These are phyloP conservation scores for Spisula solida DNA, from an alignment of 2,888 invertebrate genomes.

Conservation along the genomic window DNA sequence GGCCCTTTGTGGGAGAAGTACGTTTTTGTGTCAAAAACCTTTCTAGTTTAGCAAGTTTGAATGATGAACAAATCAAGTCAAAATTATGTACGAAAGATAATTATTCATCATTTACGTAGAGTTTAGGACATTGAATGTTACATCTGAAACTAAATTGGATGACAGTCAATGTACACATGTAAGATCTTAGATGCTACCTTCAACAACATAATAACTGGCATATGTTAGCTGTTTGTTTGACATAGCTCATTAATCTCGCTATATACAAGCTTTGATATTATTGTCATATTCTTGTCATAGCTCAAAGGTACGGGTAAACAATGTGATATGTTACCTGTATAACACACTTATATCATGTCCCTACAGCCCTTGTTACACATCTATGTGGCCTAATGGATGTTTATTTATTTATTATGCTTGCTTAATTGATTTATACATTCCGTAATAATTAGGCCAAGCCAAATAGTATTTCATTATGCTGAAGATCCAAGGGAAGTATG, in stretches of 20 bases:
- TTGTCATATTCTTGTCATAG: conserved; percentile 7
- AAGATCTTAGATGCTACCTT: not conserved
- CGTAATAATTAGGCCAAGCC: not conserved
- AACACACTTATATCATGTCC: not conserved
- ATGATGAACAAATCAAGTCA: no score
- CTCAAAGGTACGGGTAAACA: not conserved
- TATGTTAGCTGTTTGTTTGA: not conserved
- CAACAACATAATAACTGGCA: not conserved
- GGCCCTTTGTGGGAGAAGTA: no score
- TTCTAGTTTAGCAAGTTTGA: no score
- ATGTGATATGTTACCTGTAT: not conserved
- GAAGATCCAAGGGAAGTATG: not conserved
- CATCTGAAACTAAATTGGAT: not conserved
- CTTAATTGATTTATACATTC: not conserved
- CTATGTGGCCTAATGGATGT: conserved; percentile 2
- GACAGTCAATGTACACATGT: not conserved
- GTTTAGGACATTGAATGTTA: not conserved
- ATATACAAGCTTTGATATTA: not conserved
- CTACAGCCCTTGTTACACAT: not conserved
- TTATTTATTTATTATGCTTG: conserved; percentile 10
- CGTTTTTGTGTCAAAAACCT: no score
- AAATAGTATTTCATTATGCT: not conserved
- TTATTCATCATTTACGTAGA: no score
- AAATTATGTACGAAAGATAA: no score
- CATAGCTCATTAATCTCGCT: not conserved